Conservation (phyloP, 1,140 invertebrate species). For the Sarcophaga bullata region DNA sequence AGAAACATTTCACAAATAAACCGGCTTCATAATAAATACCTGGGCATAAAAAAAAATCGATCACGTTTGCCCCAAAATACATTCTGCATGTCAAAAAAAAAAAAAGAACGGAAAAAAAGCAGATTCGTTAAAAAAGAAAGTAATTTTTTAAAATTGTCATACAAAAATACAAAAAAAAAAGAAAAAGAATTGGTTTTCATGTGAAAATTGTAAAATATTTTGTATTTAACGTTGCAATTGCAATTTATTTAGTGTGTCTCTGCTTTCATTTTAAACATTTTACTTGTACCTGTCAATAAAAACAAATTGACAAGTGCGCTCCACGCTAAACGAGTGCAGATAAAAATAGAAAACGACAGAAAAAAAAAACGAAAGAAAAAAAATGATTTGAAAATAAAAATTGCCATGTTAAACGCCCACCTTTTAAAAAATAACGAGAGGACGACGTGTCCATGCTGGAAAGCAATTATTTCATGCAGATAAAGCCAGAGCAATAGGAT, state of each 20-base stretch:
- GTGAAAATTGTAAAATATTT: not conserved
- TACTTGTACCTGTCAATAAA: not conserved
- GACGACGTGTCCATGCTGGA: not conserved
- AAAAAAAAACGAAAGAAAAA: not conserved
- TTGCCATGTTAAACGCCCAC: not conserved
- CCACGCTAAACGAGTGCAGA: not conserved
- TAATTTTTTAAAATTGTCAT: not conserved
- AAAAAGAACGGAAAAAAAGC: too few species aligned
- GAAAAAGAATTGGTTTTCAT: not conserved
- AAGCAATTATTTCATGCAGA: not conserved
- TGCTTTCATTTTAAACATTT: not conserved
- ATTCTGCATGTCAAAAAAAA: too few species aligned
- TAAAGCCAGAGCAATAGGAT: too few species aligned
- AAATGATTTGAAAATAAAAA: too few species aligned
- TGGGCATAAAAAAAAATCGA: too few species aligned
- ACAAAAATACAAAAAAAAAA: not conserved
- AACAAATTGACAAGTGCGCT: slow-evolving; percentile 5
- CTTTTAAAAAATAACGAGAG: slow-evolving; percentile 13
- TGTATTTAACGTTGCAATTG: too few species aligned
- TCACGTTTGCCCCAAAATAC: too few species aligned
- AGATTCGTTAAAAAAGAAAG: too few species aligned
- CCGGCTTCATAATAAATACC: too few species aligned
- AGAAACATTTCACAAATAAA: too few species aligned
- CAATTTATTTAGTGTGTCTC: too few species aligned
- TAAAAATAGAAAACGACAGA: too few species aligned